Conservation (phyloP, 2,888 invertebrate species). For the Nemoura dubitans region DNA sequence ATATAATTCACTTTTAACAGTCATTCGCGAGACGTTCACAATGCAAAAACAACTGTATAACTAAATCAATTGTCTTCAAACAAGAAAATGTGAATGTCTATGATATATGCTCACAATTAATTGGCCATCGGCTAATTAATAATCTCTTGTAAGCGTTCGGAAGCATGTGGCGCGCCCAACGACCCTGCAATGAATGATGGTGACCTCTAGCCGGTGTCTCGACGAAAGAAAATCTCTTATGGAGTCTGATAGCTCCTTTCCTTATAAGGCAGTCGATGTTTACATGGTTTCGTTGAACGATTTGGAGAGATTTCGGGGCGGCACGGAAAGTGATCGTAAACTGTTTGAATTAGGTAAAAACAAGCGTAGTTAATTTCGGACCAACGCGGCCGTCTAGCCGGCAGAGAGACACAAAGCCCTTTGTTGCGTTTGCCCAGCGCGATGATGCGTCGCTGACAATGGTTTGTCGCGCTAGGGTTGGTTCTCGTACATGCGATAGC, state of each 20-base stretch:
- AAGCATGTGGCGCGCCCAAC: not conserved
- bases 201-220: not conserved
- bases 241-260: not conserved
- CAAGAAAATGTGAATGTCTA: not conserved
- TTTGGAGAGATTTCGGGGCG: not conserved
- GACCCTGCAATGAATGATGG: not conserved
- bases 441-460: not conserved
- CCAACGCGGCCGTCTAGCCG: not conserved
- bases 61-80: not conserved
- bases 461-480: not conserved
- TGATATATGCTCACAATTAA: not conserved
- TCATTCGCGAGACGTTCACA: not conserved
- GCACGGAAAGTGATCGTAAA: not conserved
- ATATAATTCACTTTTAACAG: not conserved
- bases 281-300: not conserved
- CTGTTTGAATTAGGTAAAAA: not conserved
- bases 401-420: not conserved
- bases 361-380: not conserved
- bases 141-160: constrained; percentile 12
- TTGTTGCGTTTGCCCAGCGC: not conserved
- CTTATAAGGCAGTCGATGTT: not conserved
- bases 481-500: too few relatives aligned
- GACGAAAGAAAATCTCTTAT: not conserved
- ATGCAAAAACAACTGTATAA: not conserved
- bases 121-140: not conserved